Evolutionary conservation across 2,113 vertebrate species (phyloP).

Genomic region (Oenanthe melanoleuca): DNA sequence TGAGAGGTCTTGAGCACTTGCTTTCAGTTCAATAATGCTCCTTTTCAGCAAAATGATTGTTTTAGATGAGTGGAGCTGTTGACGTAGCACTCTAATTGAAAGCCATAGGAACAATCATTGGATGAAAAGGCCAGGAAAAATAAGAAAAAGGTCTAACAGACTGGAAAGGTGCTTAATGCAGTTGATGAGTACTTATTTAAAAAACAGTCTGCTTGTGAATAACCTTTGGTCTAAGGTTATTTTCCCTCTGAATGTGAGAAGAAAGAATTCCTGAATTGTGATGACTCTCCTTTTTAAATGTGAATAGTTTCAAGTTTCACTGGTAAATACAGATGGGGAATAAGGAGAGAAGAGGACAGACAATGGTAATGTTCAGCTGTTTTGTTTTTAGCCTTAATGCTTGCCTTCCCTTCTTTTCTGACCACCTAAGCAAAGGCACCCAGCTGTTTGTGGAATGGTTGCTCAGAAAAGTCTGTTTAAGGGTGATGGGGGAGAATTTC

Average conservation of each 20-base stretch:
- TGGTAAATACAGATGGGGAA: conserved; percentile 25
- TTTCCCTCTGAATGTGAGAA: background rate
- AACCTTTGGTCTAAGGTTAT: background rate
- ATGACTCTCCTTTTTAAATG: background rate
- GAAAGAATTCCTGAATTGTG: conserved; percentile 33
- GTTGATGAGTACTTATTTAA: background rate
- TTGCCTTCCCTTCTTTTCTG: conserved; percentile 23
- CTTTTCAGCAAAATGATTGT: conserved; percentile 15
- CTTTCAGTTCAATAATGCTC: background rate
- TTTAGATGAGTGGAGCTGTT: conserved; percentile 24
- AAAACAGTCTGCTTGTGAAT: background rate
- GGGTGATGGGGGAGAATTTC: background rate
- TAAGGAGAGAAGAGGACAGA: background rate
- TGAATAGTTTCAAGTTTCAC: conserved; percentile 34
- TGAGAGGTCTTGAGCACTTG: background rate
- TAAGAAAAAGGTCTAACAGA: background rate
- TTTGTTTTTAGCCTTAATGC: conserved; percentile 40
- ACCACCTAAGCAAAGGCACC: conserved; percentile 3
- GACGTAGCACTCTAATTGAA: background rate
- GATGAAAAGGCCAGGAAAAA: background rate
- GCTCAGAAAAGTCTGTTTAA: conserved; percentile 7
- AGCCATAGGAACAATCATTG: background rate
- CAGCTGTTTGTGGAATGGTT: conserved; percentile 26
- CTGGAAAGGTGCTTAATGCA: background rate
- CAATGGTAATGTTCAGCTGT: conserved; percentile 1